Evolutionary conservation across 2,113 vertebrate species (phyloP), one percentile per base, ranked within the genome.

Genomic region (Prinia subflava): DNA sequence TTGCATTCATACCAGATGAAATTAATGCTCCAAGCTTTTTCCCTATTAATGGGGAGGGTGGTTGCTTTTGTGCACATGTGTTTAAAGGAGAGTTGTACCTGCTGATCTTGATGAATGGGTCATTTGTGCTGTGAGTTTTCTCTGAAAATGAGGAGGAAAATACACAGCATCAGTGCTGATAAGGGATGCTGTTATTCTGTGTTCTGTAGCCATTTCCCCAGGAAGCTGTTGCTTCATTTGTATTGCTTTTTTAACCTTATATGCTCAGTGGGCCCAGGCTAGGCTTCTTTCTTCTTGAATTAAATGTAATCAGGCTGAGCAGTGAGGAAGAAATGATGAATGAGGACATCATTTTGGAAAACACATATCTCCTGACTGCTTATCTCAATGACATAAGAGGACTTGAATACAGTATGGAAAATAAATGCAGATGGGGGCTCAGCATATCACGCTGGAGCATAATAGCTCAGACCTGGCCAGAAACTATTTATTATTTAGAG

Each of bases 181-280:
- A 95, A 96, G 84, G 63, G 65, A 70, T 81, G 82, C 81, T 87
- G 86, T 81, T 93, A 85, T 89, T 95, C 79, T 93, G 92, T 78
- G 83, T 55, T 91, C 78, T 87, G 70, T 42, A 91, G 93, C 84
- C 70, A 28, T 77, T 96, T 81, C 74, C 91, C 35, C 67, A 62
- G 79, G 80, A 92, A 96, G 93, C 84, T 0, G 22, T 46, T 70
- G 73, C 95, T 94, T 96, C 92, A 93, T 97, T 96, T 96, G 90
- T 95, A 95, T 94, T 97, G 94, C 96, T 97, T 97, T 94, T 95
- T 97, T 97, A 95, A 96, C 96, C 96, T 97, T 96, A 87, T 83
- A 91, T 83, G 80, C 88, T 97, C 83, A 78, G 87, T 96, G 86
- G 91, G 87, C 78, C 92, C 78, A 91, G 87, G 62, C 78, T 1